phyloP scores from a whole-genome alignment of 2,797 vertebrate species.

The Sebastes oblongus region DNA sequence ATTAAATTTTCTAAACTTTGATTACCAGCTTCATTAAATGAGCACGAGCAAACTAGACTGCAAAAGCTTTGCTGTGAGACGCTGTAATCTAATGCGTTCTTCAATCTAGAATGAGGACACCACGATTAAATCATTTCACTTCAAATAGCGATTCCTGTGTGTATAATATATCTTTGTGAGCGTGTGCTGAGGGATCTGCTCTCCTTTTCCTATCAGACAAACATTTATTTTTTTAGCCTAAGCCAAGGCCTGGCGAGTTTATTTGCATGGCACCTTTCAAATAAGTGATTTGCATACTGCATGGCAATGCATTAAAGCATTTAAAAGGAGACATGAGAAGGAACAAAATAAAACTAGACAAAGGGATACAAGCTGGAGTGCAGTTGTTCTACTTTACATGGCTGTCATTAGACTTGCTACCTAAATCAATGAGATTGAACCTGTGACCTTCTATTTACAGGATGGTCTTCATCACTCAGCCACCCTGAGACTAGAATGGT shows the following conservation, averaged over 20 bases:
- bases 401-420: background rate
- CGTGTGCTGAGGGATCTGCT: conserved; percentile 35
- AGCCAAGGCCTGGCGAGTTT: conserved; percentile 4
- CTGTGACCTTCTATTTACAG: conserved; percentile 9
- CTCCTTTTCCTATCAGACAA: conserved; percentile 42
- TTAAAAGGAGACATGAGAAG: background rate
- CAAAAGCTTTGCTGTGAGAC: conserved; percentile 48
- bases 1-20: conserved; percentile 72
- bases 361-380: background rate
- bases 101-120: conserved; percentile 60
- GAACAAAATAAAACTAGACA: background rate
- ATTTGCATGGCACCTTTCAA: conserved; percentile 41
- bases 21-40: conserved; percentile 72
- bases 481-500: background rate
- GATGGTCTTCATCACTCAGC: conserved; percentile 5
- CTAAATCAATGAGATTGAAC: conserved; percentile 13
- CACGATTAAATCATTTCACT: conserved; percentile 57
- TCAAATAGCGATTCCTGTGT: conserved; percentile 55
- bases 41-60: conserved; percentile 55
- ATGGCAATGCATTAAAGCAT: background rate
- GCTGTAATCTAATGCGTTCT: conserved; percentile 58
- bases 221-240: conserved; percentile 24
- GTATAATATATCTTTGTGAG: conserved; percentile 24
- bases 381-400: background rate
- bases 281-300: conserved; percentile 21